phyloP scores from a whole-genome alignment of 2,113 vertebrate species.

The Piaya cayana region DNA sequence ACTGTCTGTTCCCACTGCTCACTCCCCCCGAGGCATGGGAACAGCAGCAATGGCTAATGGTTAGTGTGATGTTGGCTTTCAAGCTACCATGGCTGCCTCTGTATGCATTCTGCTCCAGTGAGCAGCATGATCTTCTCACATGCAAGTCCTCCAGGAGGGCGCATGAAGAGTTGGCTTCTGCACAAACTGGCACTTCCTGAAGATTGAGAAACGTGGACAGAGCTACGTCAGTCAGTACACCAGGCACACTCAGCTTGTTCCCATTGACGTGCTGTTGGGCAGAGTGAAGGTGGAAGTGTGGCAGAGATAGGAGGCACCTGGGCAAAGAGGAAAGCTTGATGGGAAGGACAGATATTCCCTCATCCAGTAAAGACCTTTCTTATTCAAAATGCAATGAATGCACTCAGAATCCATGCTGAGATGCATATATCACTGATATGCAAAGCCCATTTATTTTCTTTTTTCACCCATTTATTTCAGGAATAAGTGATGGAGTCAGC shows the following conservation, averaged over 20 bases:
- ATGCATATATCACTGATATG: not conserved
- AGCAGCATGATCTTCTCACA: not conserved
- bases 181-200: not conserved
- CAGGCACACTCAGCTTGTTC: not conserved
- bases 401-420: not conserved
- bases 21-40: rapidly evolving
- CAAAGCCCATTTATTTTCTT: not conserved
- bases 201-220: not conserved
- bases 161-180: not conserved
- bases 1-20: not conserved
- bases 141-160: not conserved
- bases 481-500: not conserved
- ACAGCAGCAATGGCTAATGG: not conserved
- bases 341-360: not conserved
- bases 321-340: not conserved
- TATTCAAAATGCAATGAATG: not conserved
- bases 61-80: not conserved
- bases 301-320: rapidly evolving
- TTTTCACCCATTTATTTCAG: not conserved
- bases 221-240: not conserved
- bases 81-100: rapidly evolving
- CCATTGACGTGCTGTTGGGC: rapidly evolving
- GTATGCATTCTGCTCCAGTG: rapidly evolving
- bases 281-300: not conserved
- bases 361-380: not conserved